A percentile compares a stretch with the other conserved stretches of the same genome.
These are phyloP conservation scores for Capra hircus DNA, from an alignment of 2,113 vertebrate species.

Conservation along the genomic window DNA sequence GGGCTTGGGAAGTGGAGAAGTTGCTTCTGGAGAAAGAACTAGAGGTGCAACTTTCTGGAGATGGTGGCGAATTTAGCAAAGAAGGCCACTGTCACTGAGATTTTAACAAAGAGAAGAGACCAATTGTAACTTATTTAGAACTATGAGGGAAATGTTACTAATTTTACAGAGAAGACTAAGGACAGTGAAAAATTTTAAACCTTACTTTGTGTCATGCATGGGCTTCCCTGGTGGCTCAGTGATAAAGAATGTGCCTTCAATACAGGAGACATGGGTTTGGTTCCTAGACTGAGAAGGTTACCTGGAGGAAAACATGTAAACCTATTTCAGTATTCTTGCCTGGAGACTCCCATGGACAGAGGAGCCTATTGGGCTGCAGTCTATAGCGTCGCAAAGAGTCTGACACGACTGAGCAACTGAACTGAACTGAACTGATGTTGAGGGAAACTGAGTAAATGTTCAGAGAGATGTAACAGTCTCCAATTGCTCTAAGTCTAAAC, in stretches of 20 bases:
- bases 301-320: no score
- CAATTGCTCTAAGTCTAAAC: neutral
- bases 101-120: neutral
- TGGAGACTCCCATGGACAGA: no score
- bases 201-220: neutral
- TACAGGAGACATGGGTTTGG: no score
- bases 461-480: neutral
- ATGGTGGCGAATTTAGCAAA: neutral
- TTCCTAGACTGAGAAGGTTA: no score
- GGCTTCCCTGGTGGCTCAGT: no score
- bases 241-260: no score
- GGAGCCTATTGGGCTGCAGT: no score
- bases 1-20: neutral
- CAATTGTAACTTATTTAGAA: neutral
- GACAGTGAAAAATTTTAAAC: neutral
- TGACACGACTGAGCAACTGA: no score
- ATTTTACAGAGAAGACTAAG: neutral
- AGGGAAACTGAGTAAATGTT: neutral
- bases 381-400: no score
- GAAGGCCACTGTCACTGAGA: neutral
- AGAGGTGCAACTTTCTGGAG: neutral
- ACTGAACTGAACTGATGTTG: neutral
- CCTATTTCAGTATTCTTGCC: no score
- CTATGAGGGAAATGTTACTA: neutral
- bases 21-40: neutral